Evolutionary conservation across 2,797 vertebrate species (phyloP), one percentile per base, ranked within the genome.

Genomic region (Cynodonichthys magdalenae): DNA sequence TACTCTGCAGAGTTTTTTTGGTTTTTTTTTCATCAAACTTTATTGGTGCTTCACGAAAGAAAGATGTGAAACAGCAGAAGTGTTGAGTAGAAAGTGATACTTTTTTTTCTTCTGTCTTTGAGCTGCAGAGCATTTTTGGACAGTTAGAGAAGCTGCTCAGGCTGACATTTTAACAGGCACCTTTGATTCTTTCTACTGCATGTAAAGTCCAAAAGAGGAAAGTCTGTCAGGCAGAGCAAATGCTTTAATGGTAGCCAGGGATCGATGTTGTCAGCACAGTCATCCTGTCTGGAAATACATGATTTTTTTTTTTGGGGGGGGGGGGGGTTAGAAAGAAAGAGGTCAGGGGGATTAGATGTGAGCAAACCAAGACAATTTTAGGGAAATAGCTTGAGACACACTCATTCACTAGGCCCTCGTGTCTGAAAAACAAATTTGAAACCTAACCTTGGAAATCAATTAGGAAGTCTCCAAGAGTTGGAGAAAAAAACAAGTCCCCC

Each of bases 371-470:
- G 79, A 67, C 9, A 45, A 86, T 83, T 90, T 90, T 79, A 47
- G 81, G 74, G 63, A 85, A 89, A 85, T 82, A 68, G 76, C 77
- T 87, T 85, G 61, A 90, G 90, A 90, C 47, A 27, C 66, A 72
- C 80, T 73, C 61, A 6, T 78, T 69, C 64, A 31, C 72, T 15
- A 67, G 75, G 65, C 67, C 67, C 62, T 59, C 47, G 65, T 84
- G 84, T 90, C 87, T 92, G 87, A 91, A 91, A 93, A 93, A 92
- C 85, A 85, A 89, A 90, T 92, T 89, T 91, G 66, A 88, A 88
- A 86, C 65, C 51, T 92, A 92, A 92, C 91, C 90, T 93, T 93
- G 92, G 87, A 93, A 94, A 91, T 92, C 92, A 91, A 91, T 92
- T 89, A 92, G 88, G 89, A 81, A 80, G 91, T 92, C 82, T 83